Base-by-base conservation (phyloP, 2,888 invertebrate genomes). In the Eupithecia subfuscata region DNA sequence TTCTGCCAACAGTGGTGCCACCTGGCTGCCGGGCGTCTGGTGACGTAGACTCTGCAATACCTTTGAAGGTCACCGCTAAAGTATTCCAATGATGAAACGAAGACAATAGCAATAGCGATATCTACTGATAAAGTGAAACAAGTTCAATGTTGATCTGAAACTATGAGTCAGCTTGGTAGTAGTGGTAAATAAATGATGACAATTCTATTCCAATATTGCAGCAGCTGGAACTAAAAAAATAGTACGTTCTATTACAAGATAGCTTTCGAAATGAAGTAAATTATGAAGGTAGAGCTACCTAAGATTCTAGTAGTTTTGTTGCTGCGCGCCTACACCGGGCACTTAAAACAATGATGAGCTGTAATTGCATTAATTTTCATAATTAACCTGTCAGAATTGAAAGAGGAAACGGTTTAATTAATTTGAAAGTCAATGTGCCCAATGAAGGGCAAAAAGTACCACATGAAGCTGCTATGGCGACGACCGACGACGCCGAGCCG, bases 1-100 rank as follows among this genome's bases (percentile, higher is more conserved):
- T 77, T 76, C 80, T 78, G 80, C 75, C 77, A 79, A 82, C 79
- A 78, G 91, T 91, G 93, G 91, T 92, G 92, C 92, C 91, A 84
- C 86, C 89, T 85, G 80, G 70, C 68, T 22, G 52, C 52, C 80
- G 79, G 77, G 78, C 79, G 77, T 82, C 79, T 76, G 79, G 70
- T 89, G 88, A 88, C 89, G 89, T 89, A 83, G 85, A 79, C 65
- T 69, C 81, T 82, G 70, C 70, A 52, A 76, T 75, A 83, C 84
- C 75, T 78, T 74, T 86, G 89, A 90, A 90, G 89, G 89, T 88
- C 89, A 87, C 83, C 81, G 79, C 78, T 82, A 81, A 80, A 82
- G 85, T 85, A 83, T 60, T 60, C 83, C 74, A 82, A 83, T 81
- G 81, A 82, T 84, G 81, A 68, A 79, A 65, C 77, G 81, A 81